A percentile compares a stretch with the other conserved stretches of the same genome.
These are phyloP conservation scores for Macropus fuliginosus DNA, from an alignment of 2,797 vertebrate species.

Conservation along the genomic window DNA sequence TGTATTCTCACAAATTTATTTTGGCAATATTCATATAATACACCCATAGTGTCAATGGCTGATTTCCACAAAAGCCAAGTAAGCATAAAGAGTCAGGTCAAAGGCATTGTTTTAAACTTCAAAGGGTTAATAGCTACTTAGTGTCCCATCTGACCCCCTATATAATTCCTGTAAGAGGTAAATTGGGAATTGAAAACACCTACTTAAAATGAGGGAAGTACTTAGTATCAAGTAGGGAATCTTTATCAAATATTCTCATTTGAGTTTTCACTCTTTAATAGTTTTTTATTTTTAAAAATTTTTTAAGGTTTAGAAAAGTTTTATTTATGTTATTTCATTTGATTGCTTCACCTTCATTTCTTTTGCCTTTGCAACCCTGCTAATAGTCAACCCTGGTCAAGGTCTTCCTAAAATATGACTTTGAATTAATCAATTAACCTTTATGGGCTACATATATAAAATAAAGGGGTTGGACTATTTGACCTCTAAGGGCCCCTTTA, in stretches of 20 bases:
- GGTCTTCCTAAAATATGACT: no score
- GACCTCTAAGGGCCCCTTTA: no score
- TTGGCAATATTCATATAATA: constrained; percentile 10
- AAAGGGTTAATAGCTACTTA: background rate
- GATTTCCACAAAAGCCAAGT: constrained; percentile 24
- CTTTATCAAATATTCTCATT: background rate
- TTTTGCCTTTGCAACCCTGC: no score
- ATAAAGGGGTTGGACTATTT: no score
- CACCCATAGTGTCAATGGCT: background rate
- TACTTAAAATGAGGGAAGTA: background rate
- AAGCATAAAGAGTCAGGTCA: background rate
- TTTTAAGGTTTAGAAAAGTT: no score
- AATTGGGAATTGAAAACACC: background rate
- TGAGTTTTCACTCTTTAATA: background rate
- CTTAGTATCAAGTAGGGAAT: background rate
- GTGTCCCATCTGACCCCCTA: background rate
- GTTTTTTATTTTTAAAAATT: background rate
- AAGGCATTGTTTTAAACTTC: background rate
- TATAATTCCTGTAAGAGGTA: background rate
- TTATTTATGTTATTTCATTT: no score
- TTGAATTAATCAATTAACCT: no score
- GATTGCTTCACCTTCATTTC: no score
- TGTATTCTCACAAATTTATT: constrained; percentile 17
- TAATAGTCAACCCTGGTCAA: no score
- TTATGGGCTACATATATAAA: no score